These are phyloP conservation scores for Vesta saturnalis DNA, from an alignment of 2,888 invertebrate genomes.

Conservation along the genomic window DNA sequence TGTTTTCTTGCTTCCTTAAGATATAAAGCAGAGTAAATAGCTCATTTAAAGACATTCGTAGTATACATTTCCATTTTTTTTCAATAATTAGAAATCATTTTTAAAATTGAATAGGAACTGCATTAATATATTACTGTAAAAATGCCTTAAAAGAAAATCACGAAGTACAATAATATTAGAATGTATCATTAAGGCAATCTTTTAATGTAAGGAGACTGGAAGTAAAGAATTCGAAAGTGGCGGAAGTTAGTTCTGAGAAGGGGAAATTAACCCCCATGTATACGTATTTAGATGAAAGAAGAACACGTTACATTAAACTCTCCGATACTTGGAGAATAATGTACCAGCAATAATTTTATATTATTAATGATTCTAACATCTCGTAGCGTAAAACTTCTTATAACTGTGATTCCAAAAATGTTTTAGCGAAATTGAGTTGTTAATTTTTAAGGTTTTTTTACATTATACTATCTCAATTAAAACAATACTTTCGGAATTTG, in stretches of 20 bases:
- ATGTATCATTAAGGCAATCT: slow-evolving; percentile 23
- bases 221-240: slow-evolving; percentile 39
- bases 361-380: slow-evolving; percentile 42
- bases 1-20: too few relatives aligned
- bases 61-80: too few relatives aligned
- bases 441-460: too few relatives aligned
- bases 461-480: too few relatives aligned
- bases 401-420: slow-evolving; percentile 30
- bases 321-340: slow-evolving; percentile 43
- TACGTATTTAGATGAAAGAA: slow-evolving; percentile 41
- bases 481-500: too few relatives aligned
- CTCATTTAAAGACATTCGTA: too few relatives aligned
- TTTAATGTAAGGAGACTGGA: slow-evolving; percentile 35
- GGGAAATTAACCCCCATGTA: slow-evolving; percentile 40
- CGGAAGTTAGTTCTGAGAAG: slow-evolving; percentile 38
- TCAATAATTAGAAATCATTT: too few relatives aligned
- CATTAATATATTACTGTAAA: too few relatives aligned
- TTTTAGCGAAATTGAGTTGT: too few relatives aligned
- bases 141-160: background rate
- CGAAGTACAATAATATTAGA: background rate
- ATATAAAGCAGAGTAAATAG: too few relatives aligned
- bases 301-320: slow-evolving; percentile 44
- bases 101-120: too few relatives aligned
- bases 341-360: slow-evolving; percentile 44
- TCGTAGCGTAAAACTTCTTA: slow-evolving; percentile 28